phyloP scores from a whole-genome alignment of 2,113 vertebrate species.

The Machaerirhynchus nigripectus region DNA sequence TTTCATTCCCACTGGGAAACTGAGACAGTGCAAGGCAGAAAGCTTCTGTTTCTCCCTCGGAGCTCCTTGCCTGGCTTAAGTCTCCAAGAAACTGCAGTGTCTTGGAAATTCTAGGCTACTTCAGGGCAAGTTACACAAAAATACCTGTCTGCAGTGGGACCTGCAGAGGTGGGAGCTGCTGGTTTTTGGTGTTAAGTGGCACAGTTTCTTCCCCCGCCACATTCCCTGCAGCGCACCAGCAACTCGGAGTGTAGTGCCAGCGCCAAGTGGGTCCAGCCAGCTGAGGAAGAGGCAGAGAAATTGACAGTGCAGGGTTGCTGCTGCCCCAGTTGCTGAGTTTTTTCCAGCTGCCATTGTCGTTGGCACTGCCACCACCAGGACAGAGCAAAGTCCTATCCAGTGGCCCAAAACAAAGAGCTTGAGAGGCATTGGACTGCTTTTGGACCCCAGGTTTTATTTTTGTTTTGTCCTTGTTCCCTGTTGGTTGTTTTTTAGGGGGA shows the following conservation, averaged over 20 bases:
- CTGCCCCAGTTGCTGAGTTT: not conserved
- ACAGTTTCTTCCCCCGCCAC: accelerated
- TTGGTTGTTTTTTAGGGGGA: too few species aligned
- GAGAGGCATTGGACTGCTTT: not conserved
- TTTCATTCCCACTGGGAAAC: not conserved
- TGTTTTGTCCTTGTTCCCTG: not conserved
- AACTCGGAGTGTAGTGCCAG: accelerated
- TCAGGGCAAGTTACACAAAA: not conserved
- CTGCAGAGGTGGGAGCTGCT: not conserved
- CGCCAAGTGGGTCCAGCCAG: accelerated
- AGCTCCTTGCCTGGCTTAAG: not conserved
- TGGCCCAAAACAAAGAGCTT: not conserved
- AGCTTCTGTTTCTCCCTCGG: not conserved
- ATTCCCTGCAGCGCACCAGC: not conserved
- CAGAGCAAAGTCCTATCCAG: not conserved
- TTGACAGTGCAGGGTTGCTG: accelerated
- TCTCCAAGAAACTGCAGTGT: not conserved
- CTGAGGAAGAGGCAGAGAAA: not conserved
- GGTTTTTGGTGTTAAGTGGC: not conserved
- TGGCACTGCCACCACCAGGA: accelerated
- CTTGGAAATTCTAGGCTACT: not conserved
- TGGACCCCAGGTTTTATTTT: not conserved
- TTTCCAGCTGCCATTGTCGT: not conserved
- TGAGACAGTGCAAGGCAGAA: not conserved
- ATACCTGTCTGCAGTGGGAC: accelerated